phyloP scores from a whole-genome alignment of 2,888 invertebrate species.

The Agrypnus murinus region DNA sequence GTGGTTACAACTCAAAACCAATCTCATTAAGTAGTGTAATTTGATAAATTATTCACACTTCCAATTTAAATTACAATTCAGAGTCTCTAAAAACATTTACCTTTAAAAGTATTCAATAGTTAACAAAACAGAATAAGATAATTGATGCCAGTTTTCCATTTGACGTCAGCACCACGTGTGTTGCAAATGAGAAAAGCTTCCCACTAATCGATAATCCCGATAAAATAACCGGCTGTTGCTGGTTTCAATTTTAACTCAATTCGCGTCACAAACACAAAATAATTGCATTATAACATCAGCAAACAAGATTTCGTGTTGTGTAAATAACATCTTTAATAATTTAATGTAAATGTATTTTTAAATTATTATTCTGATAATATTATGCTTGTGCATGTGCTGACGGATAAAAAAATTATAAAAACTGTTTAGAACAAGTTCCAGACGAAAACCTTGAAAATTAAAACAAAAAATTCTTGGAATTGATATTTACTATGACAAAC shows the following conservation, averaged over 20 bases:
- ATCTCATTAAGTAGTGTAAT: no score
- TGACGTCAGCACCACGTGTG: conserved; percentile 39
- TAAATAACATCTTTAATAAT: conserved; percentile 6
- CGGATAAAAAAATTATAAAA: neutral
- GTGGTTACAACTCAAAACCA: neutral
- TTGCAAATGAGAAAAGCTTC: conserved; percentile 21
- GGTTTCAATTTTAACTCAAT: conserved; percentile 18
- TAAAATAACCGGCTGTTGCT: conserved; percentile 21
- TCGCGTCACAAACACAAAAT: conserved; percentile 4
- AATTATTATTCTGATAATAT: no score
- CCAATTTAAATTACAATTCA: no score
- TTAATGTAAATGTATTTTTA: neutral
- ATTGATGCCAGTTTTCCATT: conserved; percentile 28
- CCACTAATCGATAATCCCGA: conserved; percentile 34
- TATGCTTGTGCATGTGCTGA: neutral
- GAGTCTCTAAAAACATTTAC: no score
- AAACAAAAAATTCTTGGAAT: neutral
- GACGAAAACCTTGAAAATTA: conserved; percentile 4
- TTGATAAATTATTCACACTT: no score
- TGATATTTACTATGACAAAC: neutral
- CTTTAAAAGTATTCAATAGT: no score
- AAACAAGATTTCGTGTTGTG: conserved; percentile 8
- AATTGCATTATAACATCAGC: conserved; percentile 16
- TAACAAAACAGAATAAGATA: neutral
- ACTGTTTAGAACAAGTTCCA: neutral